phyloP scores from a whole-genome alignment of 2,888 invertebrate genomes.

The Dione juno region DNA sequence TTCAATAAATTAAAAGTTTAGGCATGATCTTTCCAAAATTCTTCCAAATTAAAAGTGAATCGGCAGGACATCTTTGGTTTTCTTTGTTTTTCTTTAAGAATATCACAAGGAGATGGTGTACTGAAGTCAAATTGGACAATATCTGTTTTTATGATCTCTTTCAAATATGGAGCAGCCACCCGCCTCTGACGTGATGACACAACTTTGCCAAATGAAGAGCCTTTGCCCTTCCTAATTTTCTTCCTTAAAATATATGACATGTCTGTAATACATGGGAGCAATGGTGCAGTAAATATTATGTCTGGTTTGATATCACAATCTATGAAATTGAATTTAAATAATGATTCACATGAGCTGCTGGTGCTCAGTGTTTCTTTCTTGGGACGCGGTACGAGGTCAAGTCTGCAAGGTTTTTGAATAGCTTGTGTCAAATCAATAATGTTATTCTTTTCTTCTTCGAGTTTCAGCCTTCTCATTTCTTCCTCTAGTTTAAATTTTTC shows the following conservation, averaged over 20 bases:
- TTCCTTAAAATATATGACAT: slow-evolving; percentile 64
- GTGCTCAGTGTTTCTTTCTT: slow-evolving; percentile 52
- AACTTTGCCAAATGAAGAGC: slow-evolving; percentile 71
- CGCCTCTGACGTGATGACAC: slow-evolving; percentile 59
- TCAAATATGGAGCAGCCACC: slow-evolving; percentile 65
- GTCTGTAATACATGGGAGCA: slow-evolving; percentile 61
- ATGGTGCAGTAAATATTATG: slow-evolving; percentile 48
- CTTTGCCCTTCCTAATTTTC: slow-evolving; percentile 57
- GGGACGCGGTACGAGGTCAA: slow-evolving; percentile 35
- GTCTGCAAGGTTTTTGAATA: slow-evolving; percentile 54
- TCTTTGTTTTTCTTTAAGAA: slow-evolving; percentile 59
- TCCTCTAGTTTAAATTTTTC: slow-evolving; percentile 56
- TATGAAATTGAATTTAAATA: slow-evolving; percentile 55
- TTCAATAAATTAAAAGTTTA: not conserved
- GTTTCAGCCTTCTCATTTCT: slow-evolving; percentile 54
- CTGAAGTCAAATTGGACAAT: slow-evolving; percentile 65
- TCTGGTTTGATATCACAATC: slow-evolving; percentile 50
- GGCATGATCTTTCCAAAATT: slow-evolving; percentile 6
- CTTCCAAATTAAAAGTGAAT: slow-evolving; percentile 33
- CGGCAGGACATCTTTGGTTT: slow-evolving; percentile 52
- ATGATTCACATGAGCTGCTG: slow-evolving; percentile 63
- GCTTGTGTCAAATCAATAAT: slow-evolving; percentile 69
- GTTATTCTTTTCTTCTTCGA: slow-evolving; percentile 57
- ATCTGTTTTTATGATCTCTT: slow-evolving; percentile 50
- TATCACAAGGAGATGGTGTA: slow-evolving; percentile 70